Base-by-base conservation (phyloP, 2,113 vertebrate genomes). In the Tinamus guttatus region DNA sequence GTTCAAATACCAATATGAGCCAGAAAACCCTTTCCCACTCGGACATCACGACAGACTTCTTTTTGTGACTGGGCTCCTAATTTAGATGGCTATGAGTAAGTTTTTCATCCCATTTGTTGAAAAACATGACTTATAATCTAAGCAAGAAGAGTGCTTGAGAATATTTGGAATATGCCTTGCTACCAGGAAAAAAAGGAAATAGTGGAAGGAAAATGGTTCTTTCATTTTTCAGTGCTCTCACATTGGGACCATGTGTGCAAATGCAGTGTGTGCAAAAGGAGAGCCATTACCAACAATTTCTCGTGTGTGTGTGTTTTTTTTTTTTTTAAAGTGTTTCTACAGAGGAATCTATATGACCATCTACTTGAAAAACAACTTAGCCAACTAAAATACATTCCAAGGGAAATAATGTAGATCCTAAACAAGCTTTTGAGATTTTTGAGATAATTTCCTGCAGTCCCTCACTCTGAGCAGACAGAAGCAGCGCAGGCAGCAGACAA, bases 401-500 rank as follows among this genome's bases (percentile, higher is more conserved):
- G 22, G 27, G 85, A 93, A 94, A 69, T 0, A 93, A 69, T 0
- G 2, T 21, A 80, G 0, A 4, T 56, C 67, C 49, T 83, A 54
- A 80, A 85, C 81, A 80, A 80, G 7, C n/a, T n/a, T n/a, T n/a
- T n/a, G n/a, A n/a, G n/a, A 40, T 43, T 2, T 0, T 4, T 36
- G 40, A 83, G 13, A 36, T 27, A 28, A 93, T 30, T 87, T 27
- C 81, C n/a, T 75, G 54, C 76, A 80, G n/a, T 10, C 83, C 24
- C 30, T 83, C 34, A 59, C 0, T 0, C 27, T 30, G 40, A 18
- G 40, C 51, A 85, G 62, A 69, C 14, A 22, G 87, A 91, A 73
- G 74, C 73, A 76, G 40, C 0, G 0, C 0, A 2, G 8, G 13
- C 0, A 6, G 43, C 67, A 76, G 11, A 68, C 40, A 13, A 18